Base-by-base conservation (phyloP, 2,888 invertebrate species). In the Patella ulyssiponensis region DNA sequence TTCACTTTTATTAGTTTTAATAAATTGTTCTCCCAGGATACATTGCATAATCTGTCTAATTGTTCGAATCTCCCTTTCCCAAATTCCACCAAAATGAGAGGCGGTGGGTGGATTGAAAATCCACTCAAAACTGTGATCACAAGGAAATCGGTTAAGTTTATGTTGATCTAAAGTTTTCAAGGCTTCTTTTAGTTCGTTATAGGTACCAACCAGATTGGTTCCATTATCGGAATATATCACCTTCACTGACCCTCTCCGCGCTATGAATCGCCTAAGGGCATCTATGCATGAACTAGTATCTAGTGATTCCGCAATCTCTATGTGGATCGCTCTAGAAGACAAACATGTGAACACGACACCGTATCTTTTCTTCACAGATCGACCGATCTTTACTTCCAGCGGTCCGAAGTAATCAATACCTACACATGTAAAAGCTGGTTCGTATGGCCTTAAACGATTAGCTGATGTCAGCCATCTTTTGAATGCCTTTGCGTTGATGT, bases 331-430 rank as follows among this genome's bases (percentile, higher is more conserved):
- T 69, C 80, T 23, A 7, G 69, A 54, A 69, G 71, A n/a, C 15
- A 78, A 52, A 52, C 82, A 81, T 4, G 82, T 81, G 56, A 81
- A 81, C 4, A 81, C 73, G n/a, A 80, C 79, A 15, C 79, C 81
- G 71, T 81, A 81, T 54, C 80, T 56, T 33, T 81, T 81, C 17
- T n/a, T n/a, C n/a, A n/a, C n/a, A n/a, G n/a, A n/a, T n/a, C n/a
- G n/a, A n/a, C n/a, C n/a, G n/a, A n/a, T n/a, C n/a, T n/a, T n/a
- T n/a, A n/a, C n/a, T n/a, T n/a, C n/a, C n/a, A n/a, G n/a, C n/a
- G n/a, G n/a, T 51, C 44, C 4, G 17, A 53, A 15, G 44, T n/a
- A n/a, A n/a, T n/a, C n/a, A n/a, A n/a, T n/a, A n/a, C n/a, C n/a
- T n/a, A n/a, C n/a, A n/a, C n/a, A n/a, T n/a, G n/a, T n/a, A n/a